A percentile compares a stretch with the other conserved stretches of the same genome.
These are phyloP conservation scores for Antechinus stuartii DNA, from an alignment of 2,113 vertebrate species.

Conservation along the genomic window DNA sequence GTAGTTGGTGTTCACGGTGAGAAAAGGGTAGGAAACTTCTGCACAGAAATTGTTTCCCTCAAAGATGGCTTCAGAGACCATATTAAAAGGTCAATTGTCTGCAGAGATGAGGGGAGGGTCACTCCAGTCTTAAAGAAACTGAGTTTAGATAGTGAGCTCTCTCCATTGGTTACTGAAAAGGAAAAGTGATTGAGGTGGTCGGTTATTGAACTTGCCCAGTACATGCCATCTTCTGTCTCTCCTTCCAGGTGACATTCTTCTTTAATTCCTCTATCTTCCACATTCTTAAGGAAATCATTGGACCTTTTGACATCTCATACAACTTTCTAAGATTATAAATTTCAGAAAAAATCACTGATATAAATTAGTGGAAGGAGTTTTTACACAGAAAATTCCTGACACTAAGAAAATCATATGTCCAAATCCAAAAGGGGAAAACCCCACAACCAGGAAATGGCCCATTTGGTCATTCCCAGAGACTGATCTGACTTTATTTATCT, in stretches of 20 bases:
- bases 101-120: neutral
- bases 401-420: neutral
- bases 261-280: neutral
- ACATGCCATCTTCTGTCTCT: neutral
- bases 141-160: neutral
- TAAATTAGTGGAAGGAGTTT: neutral
- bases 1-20: neutral
- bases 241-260: neutral
- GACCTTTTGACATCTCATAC: neutral
- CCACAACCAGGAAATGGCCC: neutral
- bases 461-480: neutral
- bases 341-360: neutral
- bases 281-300: neutral
- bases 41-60: neutral
- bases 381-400: neutral
- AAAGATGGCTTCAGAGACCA: neutral
- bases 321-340: neutral
- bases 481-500: neutral
- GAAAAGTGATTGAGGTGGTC: neutral
- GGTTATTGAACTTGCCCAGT: neutral
- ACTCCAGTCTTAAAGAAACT: neutral
- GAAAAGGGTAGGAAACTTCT: neutral
- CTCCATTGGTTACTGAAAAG: neutral
- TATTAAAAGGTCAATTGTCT: neutral
- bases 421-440: neutral